phyloP scores from a whole-genome alignment of 2,113 vertebrate genomes.

The Circaetus gallicus region DNA sequence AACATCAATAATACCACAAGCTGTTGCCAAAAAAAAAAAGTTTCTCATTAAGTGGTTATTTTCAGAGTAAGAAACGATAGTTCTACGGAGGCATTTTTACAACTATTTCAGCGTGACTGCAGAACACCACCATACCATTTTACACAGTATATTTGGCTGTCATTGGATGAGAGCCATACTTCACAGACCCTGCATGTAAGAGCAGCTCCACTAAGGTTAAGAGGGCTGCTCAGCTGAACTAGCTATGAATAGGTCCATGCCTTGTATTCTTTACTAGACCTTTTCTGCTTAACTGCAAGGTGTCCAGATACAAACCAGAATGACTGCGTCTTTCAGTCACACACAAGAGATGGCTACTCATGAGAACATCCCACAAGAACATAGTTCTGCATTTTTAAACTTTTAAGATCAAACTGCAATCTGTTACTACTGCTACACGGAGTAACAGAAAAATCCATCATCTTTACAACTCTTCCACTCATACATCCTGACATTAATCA shows the following conservation, averaged over 20 bases:
- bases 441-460: not conserved
- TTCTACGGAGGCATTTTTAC: not conserved
- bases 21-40: not conserved
- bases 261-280: not conserved
- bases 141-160: rapidly evolving
- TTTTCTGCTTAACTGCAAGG: not conserved
- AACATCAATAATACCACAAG: not conserved
- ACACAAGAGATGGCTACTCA: no score
- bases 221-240: not conserved
- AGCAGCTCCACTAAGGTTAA: not conserved
- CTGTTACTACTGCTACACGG: rapidly evolving
- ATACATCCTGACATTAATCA: not conserved
- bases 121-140: not conserved
- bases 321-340: not conserved
- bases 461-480: not conserved
- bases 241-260: not conserved
- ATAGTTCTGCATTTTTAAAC: not conserved
- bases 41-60: not conserved
- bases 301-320: not conserved
- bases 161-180: not conserved
- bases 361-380: not conserved
- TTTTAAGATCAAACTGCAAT: not conserved
- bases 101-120: not conserved
- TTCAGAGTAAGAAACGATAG: not conserved
- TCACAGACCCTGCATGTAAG: not conserved